Conservation (phyloP, 2,113 vertebrate genomes). For the Marmota flaviventris region DNA sequence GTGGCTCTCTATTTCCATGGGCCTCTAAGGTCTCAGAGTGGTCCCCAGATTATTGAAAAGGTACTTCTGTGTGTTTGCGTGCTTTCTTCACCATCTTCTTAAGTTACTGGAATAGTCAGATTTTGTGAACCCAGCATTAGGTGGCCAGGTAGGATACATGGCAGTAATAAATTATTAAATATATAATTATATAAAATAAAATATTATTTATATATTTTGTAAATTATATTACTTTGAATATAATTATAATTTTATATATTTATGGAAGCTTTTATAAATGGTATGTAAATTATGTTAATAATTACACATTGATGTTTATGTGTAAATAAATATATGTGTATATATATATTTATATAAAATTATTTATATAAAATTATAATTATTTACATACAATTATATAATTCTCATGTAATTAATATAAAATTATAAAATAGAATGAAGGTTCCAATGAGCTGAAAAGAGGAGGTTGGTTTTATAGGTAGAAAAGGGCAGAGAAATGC, state of each 20-base stretch:
- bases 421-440: not conserved
- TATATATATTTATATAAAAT: not conserved
- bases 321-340: not conserved
- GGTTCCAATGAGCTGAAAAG: not conserved
- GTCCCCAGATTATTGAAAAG: too few relatives aligned
- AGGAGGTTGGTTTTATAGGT: not conserved
- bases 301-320: not conserved
- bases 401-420: not conserved
- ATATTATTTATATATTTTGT: not conserved
- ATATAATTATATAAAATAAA: not conserved
- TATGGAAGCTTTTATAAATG: not conserved
- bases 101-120: too few relatives aligned
- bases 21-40: too few relatives aligned
- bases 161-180: not conserved
- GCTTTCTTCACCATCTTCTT: too few relatives aligned
- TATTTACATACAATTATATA: not conserved
- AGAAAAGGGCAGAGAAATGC: not conserved
- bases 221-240: not conserved
- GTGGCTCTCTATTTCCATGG: too few relatives aligned
- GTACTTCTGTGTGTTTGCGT: too few relatives aligned
- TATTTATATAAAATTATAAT: not conserved
- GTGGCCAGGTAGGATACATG: too few relatives aligned
- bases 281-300: not conserved
- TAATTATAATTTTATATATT: not conserved
- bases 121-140: too few relatives aligned